Evolutionary conservation across 2,797 vertebrate genomes (phyloP), one percentile per base, ranked within the genome.

Genomic region (Hirundo rustica): DNA sequence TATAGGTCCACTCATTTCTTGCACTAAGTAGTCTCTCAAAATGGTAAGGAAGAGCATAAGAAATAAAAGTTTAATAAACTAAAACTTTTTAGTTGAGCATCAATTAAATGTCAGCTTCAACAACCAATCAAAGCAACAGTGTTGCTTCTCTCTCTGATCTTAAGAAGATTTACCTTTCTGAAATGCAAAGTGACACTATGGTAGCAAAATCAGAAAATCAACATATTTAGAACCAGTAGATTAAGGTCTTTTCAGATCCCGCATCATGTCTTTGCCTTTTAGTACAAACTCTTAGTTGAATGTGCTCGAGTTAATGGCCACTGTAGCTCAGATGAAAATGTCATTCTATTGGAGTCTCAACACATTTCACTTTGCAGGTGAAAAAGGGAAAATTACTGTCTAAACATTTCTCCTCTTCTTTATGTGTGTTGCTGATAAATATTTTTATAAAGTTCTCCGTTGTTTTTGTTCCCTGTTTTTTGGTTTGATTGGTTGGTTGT

Each of bases 41-140:
- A 53, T 32, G 44, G 26, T 45, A 29, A 51, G 30, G 19, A 71
- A 78, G 29, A 57, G 4, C 20, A 48, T 2, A 75, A 47, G 11
- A 66, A 26, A 42, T 11, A 10, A 75, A 54, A 79, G 18, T 4
- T 32, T 4, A 3, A 9, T 75, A 53, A 82, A 30, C 4, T 27
- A 61, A 72, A 76, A 55, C 21, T 26, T 68, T 42, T 48, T 19
- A 65, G 17, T 30, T 9, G 25, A 68, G 5, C 48, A 11, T 30
- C 16, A 42, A 7, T 44, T 78, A 60, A 83, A 81, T 17, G 3
- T 6, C 30, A 60, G 2, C 15, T 91, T 89, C 4, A 1, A 60
- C n/a, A 89, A 18, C 11, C 11, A 50, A 4, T 19, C 0, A 0
- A 47, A 78, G 30, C 16, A 74, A 13, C 20, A 71, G 13, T n/a